Evolutionary conservation across 92 coral and sea anemone species (phyloP), one percentile per base, ranked within the genome.

Genomic region (Muricea muricata): DNA sequence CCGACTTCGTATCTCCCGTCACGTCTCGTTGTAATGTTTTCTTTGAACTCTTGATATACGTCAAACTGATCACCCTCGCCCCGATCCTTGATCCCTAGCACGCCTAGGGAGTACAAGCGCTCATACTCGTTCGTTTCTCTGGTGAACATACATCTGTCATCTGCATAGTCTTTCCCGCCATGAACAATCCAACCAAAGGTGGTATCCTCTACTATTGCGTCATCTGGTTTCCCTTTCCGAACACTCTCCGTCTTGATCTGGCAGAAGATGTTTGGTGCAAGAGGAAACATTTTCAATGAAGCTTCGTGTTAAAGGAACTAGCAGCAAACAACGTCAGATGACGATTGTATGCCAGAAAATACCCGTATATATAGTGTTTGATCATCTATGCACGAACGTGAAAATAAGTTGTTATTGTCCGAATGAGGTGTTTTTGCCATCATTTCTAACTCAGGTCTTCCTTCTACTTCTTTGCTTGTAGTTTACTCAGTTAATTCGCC

Each of bases 141-240:
- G 58, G 34, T 26, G 20, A 30, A 72, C 85, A 79, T 79, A 21
- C 33, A 60, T 8, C 34, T 60, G 3, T 18, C 33, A 24, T 68
- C 56, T 26, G 14, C 30, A 45, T 35, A 50, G 41, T 78, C 61
- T 20, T 73, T 69, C 0, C 91, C 77, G 17, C 86, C 86, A 56
- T 89, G 86, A 12, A 79, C 81, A 23, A 89, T 69, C 86, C 92
- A 89, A 65, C 92, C 86, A 32, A 88, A 88, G 63, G 88, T 84
- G 0, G 85, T 84, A 3, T 81, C 88, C 45, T 84, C 91, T 18
- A 69, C 84, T 2, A 76, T 75, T 4, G 91, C 84, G 23, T 88
- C 85, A 32, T 79, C 88, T 56, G 91, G 91, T 37, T 88, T 56
- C 20, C 85, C 88, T 48, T 83, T 88, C 63, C 24, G 75, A 12